phyloP scores from a whole-genome alignment of 2,888 invertebrate species.

The Tipula helvola region DNA sequence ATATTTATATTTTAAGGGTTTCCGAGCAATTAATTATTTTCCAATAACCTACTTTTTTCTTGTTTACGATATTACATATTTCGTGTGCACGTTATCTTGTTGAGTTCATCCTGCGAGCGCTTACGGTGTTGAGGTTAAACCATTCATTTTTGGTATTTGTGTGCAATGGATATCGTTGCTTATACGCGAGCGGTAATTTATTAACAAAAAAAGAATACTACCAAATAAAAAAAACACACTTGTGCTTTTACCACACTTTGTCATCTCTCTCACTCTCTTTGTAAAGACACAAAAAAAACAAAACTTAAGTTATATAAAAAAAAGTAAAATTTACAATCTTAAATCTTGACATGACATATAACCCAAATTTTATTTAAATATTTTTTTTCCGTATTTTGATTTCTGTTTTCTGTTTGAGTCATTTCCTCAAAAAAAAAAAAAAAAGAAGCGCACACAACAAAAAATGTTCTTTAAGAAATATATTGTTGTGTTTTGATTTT shows the following conservation, averaged over 20 bases:
- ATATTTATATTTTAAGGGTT: not conserved
- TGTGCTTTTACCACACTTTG: not conserved
- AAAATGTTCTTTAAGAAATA: not conserved
- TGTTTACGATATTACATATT: not conserved
- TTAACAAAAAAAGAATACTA: not conserved
- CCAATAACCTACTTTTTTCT: not conserved
- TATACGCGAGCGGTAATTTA: not conserved
- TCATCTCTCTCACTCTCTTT: not conserved
- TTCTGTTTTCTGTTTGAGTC: not conserved
- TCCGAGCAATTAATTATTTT: not conserved
- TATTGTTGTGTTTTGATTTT: not conserved
- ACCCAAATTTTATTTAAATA: constrained; percentile 9
- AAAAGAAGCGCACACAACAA: not conserved
- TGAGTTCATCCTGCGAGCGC: not conserved
- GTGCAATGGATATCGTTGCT: not conserved
- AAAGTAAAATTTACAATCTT: constrained; percentile 4
- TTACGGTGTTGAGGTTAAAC: not conserved
- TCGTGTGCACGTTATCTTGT: not conserved
- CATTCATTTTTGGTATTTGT: not conserved
- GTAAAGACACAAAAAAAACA: not conserved
- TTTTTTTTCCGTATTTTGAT: not conserved
- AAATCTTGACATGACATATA: constrained; percentile 8
- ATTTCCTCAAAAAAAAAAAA: not conserved
- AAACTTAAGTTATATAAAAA: not conserved
- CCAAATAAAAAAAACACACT: not conserved